Evolutionary conservation across 2,888 invertebrate genomes (phyloP), one percentile per base, ranked within the genome.

Genomic region (Tipula confusa): DNA sequence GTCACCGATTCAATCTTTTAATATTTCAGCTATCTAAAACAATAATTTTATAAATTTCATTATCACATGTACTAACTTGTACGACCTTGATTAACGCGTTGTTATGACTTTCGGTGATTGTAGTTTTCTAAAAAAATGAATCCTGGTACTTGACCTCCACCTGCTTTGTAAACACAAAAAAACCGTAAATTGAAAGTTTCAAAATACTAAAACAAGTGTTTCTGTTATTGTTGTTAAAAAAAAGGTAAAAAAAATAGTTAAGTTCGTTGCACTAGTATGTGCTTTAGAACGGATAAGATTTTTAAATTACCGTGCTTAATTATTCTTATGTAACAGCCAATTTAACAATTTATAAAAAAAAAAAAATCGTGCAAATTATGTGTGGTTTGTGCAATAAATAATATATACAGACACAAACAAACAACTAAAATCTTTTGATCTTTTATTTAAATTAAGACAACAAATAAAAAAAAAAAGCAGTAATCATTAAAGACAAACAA

Each of bases 391-490:
- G 43, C 15, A 43, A 43, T 43, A 15, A 6, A 43, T n/a, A n/a
- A n/a, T n/a, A n/a, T n/a, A n/a, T n/a, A n/a, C n/a, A n/a, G n/a
- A n/a, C 15, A 43, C 15, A 43, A 33, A n/a, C 2, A 1, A 43
- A 43, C 43, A 15, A 15, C 6, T 15, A 5, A 15, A 43, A 64
- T 64, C 64, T 24, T 11, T 24, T 2, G 24, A 64, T 64, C 64
- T 7, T 64, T 64, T 64, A 64, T 64, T 64, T 64, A 64, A 64
- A 64, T 64, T 64, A 64, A 64, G 24, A 64, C 64, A 43, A 43
- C 43, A 43, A 36, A 18, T 6, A 36, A 43, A n/a, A n/a, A n/a
- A n/a, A n/a, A n/a, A n/a, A 64, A 64, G 9, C 24, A 64, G 24
- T 64, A 64, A 64, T 24, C 64, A 24, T 64, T 64, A 24, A 15